A percentile compares a stretch with the other conserved stretches of the same genome.
phyloP scores from a whole-genome alignment of 2,888 invertebrate species.

The Acholoe squamosa region DNA sequence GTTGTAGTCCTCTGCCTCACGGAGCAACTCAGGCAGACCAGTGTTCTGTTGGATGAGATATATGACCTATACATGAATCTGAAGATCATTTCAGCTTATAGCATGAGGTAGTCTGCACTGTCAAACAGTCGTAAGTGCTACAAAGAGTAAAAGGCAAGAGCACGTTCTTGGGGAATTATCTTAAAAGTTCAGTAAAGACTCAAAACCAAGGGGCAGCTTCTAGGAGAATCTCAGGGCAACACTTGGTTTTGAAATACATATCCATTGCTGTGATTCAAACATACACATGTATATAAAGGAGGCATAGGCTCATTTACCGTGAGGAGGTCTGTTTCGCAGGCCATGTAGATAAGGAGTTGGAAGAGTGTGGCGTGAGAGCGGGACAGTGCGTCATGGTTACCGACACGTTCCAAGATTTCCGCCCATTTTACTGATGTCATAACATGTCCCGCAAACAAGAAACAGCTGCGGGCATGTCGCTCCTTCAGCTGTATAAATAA shows the following conservation, averaged over 20 bases:
- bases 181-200: too few relatives aligned
- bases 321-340: slow-evolving; percentile 89
- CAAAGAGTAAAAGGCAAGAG: too few relatives aligned
- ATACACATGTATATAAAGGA: too few relatives aligned
- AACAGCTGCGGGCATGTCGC: slow-evolving; percentile 88
- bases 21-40: slow-evolving; percentile 69
- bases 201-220: too few relatives aligned
- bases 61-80: too few relatives aligned
- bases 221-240: too few relatives aligned
- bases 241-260: too few relatives aligned
- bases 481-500: slow-evolving; percentile 64
- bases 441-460: slow-evolving; percentile 89
- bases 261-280: too few relatives aligned
- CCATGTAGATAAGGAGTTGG: slow-evolving; percentile 88
- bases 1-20: slow-evolving; percentile 73
- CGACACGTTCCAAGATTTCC: slow-evolving; percentile 78
- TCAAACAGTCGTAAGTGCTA: too few relatives aligned
- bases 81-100: too few relatives aligned
- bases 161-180: too few relatives aligned
- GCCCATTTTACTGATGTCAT: slow-evolving; percentile 89
- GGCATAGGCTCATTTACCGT: slow-evolving; percentile 83
- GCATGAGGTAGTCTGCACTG: too few relatives aligned
- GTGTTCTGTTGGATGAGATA: slow-evolving; percentile 62
- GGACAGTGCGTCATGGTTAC: slow-evolving; percentile 83
- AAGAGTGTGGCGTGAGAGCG: slow-evolving; percentile 87